A percentile compares a stretch with the other conserved stretches of the same genome.
Evolutionary conservation across 92 coral and sea anemone genomes (phyloP).

Genomic region (Meandrina meandrites): DNA sequence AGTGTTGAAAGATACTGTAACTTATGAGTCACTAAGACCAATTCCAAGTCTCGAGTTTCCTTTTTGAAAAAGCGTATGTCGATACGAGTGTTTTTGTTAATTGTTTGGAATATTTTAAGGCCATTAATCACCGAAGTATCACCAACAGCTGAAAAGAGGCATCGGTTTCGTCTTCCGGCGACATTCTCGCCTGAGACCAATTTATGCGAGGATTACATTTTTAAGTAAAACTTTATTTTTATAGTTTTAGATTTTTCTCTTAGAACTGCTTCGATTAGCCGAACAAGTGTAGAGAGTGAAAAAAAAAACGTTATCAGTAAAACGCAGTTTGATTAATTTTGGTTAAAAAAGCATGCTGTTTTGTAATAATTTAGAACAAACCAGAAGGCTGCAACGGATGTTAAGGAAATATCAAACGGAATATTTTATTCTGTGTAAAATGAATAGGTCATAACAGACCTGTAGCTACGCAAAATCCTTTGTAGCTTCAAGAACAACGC

Average conservation of each 20-base stretch:
- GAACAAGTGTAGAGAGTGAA: background rate
- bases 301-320: background rate
- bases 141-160: background rate
- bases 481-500: background rate
- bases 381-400: background rate
- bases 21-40: background rate
- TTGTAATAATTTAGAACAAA: background rate
- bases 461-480: no score
- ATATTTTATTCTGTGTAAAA: background rate
- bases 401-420: background rate
- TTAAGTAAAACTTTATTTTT: background rate
- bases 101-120: background rate
- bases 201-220: background rate
- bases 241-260: background rate
- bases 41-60: background rate
- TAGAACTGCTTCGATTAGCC: background rate
- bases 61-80: background rate
- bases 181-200: background rate
- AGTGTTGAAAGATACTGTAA: background rate
- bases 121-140: background rate
- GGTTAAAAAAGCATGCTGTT: background rate
- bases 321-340: background rate
- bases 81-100: background rate
- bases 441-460: background rate
- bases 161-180: background rate